A percentile compares a stretch with the other conserved stretches of the same genome.
Evolutionary conservation across 1,140 invertebrate species (phyloP).

Genomic region (Drosophila lacteicornis): DNA sequence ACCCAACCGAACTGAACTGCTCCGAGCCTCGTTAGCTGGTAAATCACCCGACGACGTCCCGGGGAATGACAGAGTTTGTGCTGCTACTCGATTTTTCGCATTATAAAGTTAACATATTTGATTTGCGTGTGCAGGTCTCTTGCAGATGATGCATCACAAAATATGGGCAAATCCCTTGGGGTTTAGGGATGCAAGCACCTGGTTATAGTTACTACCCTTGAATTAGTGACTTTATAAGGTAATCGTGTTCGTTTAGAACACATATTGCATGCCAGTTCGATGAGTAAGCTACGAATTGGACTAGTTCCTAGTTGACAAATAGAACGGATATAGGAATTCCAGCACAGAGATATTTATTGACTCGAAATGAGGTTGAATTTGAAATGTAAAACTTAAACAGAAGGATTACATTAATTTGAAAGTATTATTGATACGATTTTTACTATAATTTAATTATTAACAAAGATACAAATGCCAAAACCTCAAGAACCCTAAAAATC

Average conservation of each 20-base stretch:
- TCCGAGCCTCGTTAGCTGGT: slow-evolving; percentile 15
- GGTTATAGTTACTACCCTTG: not conserved
- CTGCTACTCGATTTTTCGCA: slow-evolving; percentile 19
- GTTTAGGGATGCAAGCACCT: not conserved
- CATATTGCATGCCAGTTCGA: slow-evolving; percentile 8
- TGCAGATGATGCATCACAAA: slow-evolving; percentile 44
- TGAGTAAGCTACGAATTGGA: slow-evolving; percentile 38
- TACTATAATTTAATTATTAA: too few relatives aligned
- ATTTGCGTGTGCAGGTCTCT: slow-evolving; percentile 9
- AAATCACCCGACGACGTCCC: slow-evolving; percentile 20
- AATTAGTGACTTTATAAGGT: not conserved
- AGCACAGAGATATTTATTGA: slow-evolving; percentile 23
- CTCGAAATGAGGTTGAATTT: slow-evolving; percentile 3
- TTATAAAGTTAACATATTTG: slow-evolving; percentile 19
- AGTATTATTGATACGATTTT: too few relatives aligned
- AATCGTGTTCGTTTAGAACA: slow-evolving; percentile 17
- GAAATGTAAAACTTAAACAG: too few relatives aligned
- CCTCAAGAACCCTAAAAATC: too few relatives aligned
- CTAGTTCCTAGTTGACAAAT: slow-evolving; percentile 1
- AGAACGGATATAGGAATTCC: slow-evolving; percentile 11
- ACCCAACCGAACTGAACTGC: slow-evolving; percentile 3
- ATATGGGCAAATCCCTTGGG: slow-evolving; percentile 26
- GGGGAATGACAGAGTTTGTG: slow-evolving; percentile 21
- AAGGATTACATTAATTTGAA: too few relatives aligned
- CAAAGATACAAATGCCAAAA: too few relatives aligned